Conservation (phyloP, 2,888 invertebrate species). For the Philonicus albiceps region DNA sequence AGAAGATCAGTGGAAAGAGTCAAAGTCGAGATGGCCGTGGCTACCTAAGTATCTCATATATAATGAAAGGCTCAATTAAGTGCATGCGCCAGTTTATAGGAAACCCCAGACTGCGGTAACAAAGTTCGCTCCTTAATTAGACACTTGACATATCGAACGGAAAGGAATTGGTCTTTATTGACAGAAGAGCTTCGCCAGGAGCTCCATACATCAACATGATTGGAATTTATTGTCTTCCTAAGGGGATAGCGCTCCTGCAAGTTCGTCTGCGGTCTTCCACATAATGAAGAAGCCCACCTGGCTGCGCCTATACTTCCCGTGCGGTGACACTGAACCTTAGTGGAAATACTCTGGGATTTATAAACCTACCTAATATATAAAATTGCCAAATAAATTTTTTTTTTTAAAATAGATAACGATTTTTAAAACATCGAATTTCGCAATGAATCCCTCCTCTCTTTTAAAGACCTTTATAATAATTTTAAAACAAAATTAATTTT, state of each 20-base stretch:
- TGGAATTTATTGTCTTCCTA: not conserved
- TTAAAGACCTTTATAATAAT: too few species aligned
- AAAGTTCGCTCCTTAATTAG: not conserved
- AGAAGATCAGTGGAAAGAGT: not conserved
- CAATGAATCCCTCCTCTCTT: not conserved
- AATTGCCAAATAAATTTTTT: not conserved
- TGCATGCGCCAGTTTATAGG: not conserved
- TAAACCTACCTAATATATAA: not conserved
- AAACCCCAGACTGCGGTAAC: not conserved
- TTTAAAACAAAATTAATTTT: too few species aligned
- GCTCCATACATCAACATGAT: not conserved
- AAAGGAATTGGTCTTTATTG: not conserved
- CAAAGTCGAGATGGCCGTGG: not conserved
- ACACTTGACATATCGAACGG: not conserved
- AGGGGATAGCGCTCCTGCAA: not conserved
- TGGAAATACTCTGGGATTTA: not conserved
- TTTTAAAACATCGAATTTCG: not conserved
- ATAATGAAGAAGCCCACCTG: not conserved
- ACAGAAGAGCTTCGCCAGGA: not conserved
- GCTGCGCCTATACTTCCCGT: not conserved
- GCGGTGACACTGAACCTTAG: not conserved
- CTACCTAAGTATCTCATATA: not conserved
- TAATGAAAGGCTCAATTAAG: not conserved
- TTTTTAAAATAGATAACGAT: not conserved
- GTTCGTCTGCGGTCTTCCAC: not conserved